Evolutionary conservation across 2,113 vertebrate species (phyloP), one percentile per base, ranked within the genome.

Genomic region (Notiomystis cincta): DNA sequence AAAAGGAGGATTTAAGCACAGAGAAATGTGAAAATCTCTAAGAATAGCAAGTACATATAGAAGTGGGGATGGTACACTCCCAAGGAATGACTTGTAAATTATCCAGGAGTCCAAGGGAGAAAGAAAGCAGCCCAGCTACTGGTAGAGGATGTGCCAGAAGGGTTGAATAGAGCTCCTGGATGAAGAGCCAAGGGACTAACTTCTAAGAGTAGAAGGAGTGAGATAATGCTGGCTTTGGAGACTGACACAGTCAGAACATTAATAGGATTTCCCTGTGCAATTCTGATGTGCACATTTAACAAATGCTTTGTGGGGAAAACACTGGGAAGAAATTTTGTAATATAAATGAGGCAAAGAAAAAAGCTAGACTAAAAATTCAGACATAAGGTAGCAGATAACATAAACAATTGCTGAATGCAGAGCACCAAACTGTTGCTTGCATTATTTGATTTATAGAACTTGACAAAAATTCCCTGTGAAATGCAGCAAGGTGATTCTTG

Each of bases 381-480:
- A 54, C 7, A 23, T 48, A 77, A 89, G 30, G 13, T n/a, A 30
- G 67, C 42, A 70, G 30, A n/a, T 54, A 61, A 56, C 23, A 18
- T 23, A 67, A 94, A 92, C 42, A 72, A 42, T 48, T 77, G 78
- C 66, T 60, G 72, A 82, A 66, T 24, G 33, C 25, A 50, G n/a
- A 87, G 15, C 35, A 50, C 25, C 54, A 73, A 87, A 89, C 87
- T 66, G 44, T 81, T 82, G 10, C 35, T 84, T 75, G 19, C 60
- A 35, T 71, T 67, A 33, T 82, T 79, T 88, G 92, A 88, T 93
- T 85, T 73, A 85, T 73, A 57, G 71, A 92, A 80, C 54, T 76
- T 87, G 96, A 95, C 79, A 94, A 96, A 94, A 90, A 85, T 72
- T 69, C 69, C 75, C 84, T 56, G 18, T 89, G 77, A 95, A 95